A percentile compares a stretch with the other conserved stretches of the same genome.
Evolutionary conservation across 2,888 invertebrate genomes (phyloP).

Genomic region (Sipha maydis): DNA sequence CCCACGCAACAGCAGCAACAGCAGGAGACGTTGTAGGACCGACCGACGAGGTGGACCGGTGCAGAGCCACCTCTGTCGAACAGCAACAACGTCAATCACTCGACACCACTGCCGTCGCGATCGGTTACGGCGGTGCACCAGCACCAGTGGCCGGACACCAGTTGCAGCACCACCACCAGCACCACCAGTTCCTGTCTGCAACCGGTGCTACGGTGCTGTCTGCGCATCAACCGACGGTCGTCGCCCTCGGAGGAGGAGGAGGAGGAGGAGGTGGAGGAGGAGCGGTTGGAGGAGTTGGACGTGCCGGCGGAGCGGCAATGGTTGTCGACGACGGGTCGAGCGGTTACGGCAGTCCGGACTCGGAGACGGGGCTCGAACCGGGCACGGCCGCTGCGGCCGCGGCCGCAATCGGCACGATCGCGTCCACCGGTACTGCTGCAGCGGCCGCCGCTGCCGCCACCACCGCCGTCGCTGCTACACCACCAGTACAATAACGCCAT

Average conservation of each 20-base stretch:
- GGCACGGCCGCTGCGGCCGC: not conserved
- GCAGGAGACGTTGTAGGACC: constrained; percentile 64
- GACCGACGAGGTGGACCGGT: constrained; percentile 63
- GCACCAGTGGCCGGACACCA: constrained; percentile 6
- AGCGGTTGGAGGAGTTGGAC: constrained; percentile 63
- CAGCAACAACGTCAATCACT: constrained; percentile 37
- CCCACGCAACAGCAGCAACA: constrained; percentile 54
- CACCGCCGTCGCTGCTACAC: not conserved
- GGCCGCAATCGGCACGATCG: not conserved
- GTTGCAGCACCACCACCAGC: constrained; percentile 13
- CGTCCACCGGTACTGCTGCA: not conserved
- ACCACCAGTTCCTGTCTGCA: constrained; percentile 32
- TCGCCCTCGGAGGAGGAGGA: not conserved
- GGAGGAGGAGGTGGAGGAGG: not conserved
- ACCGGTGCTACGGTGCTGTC: constrained; percentile 56
- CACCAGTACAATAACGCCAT: constrained; percentile 30
- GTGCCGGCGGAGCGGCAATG: constrained; percentile 39
- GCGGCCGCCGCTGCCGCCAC: not conserved
- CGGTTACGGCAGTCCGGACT: constrained; percentile 65
- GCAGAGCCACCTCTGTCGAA: constrained; percentile 52
- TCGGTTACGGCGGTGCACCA: constrained; percentile 52
- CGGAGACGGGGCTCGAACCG: constrained; percentile 64
- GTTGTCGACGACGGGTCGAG: constrained; percentile 64
- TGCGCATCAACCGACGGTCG: constrained; percentile 29
- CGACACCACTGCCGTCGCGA: constrained; percentile 23